Evolutionary conservation across 2,797 vertebrate species (phyloP).

Genomic region (Trematomus bernacchii): DNA sequence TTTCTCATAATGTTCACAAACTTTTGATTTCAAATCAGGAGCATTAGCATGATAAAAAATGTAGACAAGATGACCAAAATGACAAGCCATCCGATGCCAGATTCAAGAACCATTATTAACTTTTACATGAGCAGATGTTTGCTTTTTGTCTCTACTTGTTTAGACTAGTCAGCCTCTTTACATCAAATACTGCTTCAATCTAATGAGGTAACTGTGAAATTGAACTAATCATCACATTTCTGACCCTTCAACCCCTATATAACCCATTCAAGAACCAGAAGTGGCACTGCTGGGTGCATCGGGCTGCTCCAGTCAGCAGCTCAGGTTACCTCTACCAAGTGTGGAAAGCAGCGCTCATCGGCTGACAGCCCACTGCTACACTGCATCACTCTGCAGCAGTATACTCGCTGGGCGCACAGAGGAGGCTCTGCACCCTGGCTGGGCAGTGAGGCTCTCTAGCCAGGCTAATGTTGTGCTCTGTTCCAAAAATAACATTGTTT

Average conservation of each 20-base stretch:
- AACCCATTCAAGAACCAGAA: constrained; percentile 24
- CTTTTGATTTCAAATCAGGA: background rate
- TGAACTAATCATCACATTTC: constrained; percentile 22
- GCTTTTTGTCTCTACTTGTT: background rate
- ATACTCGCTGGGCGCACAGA: constrained; percentile 55
- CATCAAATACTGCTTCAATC: background rate
- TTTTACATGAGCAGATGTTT: background rate
- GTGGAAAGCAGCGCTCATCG: constrained; percentile 59
- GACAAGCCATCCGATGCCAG: background rate
- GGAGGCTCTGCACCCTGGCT: constrained; percentile 61
- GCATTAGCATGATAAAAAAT: background rate
- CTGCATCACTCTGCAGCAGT: constrained; percentile 85
- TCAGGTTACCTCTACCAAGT: constrained; percentile 73
- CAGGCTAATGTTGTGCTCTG: constrained; percentile 55
- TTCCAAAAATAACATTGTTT: constrained; percentile 69
- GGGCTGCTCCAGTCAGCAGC: constrained; percentile 56
- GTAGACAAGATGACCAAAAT: background rate
- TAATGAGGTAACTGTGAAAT: constrained; percentile 10
- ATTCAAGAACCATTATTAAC: background rate
- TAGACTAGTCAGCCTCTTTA: constrained; percentile 1
- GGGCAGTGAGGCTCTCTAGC: constrained; percentile 57
- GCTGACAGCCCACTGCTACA: constrained; percentile 67
- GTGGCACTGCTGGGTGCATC: constrained; percentile 46
- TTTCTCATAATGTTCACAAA: background rate
- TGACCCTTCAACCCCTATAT: constrained; percentile 38